Evolutionary conservation across 2,113 vertebrate genomes (phyloP).

Genomic region (Catharus fuscescens): DNA sequence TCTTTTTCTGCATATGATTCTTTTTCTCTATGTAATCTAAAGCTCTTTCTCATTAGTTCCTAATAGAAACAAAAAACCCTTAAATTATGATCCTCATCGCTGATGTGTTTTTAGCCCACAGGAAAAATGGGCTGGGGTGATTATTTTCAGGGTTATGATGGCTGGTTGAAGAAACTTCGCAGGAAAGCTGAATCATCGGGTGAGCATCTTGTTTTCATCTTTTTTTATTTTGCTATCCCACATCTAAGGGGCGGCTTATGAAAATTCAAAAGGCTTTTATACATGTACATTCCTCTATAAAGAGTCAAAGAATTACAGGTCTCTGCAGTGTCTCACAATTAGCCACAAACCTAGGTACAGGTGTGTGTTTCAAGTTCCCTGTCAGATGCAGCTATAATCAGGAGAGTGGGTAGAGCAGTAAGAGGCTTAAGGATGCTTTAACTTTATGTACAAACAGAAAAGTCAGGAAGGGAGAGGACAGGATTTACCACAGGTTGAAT

Average conservation of each 20-base stretch:
- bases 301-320: conserved; percentile 38
- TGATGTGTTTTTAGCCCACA: conserved; percentile 36
- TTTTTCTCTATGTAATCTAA: neutral
- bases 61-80: neutral
- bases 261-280: conserved; percentile 56
- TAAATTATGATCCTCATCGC: neutral
- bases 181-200: conserved; percentile 52
- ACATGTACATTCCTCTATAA: conserved; percentile 11
- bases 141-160: conserved; percentile 29
- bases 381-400: neutral
- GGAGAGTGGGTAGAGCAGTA: neutral
- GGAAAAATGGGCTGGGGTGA: neutral
- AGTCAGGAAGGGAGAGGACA: neutral
- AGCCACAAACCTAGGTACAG: neutral
- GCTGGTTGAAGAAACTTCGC: conserved; percentile 30
- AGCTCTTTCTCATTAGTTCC: neutral
- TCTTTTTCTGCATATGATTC: neutral
- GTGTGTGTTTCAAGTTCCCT: neutral
- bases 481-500: neutral
- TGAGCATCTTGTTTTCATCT: conserved; percentile 51
- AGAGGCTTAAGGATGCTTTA: neutral
- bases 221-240: conserved; percentile 43
- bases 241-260: neutral
- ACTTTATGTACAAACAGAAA: neutral
- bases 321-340: neutral